A percentile compares a stretch with the other conserved stretches of the same genome.
These are phyloP conservation scores for Rhizoglyphus robini DNA, from an alignment of 1,140 invertebrate species.

Conservation along the genomic window DNA sequence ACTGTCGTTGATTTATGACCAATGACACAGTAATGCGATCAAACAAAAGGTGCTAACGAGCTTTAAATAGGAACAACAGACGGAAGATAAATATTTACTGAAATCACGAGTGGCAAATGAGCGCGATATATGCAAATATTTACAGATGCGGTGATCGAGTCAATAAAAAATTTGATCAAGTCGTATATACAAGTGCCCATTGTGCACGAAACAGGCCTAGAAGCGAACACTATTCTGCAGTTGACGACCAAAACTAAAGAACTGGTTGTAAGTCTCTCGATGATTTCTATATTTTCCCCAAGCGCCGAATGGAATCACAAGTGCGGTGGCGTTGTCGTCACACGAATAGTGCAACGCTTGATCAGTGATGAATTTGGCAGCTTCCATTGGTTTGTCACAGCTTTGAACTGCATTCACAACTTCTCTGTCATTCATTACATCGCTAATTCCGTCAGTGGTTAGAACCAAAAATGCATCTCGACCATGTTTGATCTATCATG, in stretches of 20 bases:
- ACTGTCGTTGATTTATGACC: too few species aligned
- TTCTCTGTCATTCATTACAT: slow-evolving; percentile 41
- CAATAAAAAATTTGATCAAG: background rate
- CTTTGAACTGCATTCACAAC: slow-evolving; percentile 38
- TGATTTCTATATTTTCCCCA: slow-evolving; percentile 40
- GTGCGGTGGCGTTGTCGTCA: slow-evolving; percentile 42
- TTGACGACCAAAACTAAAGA: slow-evolving; percentile 26
- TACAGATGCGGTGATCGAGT: background rate
- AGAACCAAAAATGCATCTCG: slow-evolving; percentile 42
- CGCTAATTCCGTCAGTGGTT: slow-evolving; percentile 42
- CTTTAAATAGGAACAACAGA: background rate
- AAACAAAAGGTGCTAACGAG: background rate
- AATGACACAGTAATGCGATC: background rate
- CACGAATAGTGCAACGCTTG: slow-evolving; percentile 42
- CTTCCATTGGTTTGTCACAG: slow-evolving; percentile 37
- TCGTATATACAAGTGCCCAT: too few species aligned
- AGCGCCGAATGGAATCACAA: slow-evolving; percentile 42
- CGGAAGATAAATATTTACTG: background rate
- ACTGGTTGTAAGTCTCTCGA: slow-evolving; percentile 20
- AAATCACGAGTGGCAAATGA: background rate
- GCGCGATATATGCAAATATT: background rate
- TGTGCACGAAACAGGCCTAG: background rate
- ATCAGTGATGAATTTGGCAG: slow-evolving; percentile 39
- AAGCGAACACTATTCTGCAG: slow-evolving; percentile 24
- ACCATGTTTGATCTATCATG: slow-evolving; percentile 41